phyloP scores from a whole-genome alignment of 2,113 vertebrate species.

The Zootoca vivipara region DNA sequence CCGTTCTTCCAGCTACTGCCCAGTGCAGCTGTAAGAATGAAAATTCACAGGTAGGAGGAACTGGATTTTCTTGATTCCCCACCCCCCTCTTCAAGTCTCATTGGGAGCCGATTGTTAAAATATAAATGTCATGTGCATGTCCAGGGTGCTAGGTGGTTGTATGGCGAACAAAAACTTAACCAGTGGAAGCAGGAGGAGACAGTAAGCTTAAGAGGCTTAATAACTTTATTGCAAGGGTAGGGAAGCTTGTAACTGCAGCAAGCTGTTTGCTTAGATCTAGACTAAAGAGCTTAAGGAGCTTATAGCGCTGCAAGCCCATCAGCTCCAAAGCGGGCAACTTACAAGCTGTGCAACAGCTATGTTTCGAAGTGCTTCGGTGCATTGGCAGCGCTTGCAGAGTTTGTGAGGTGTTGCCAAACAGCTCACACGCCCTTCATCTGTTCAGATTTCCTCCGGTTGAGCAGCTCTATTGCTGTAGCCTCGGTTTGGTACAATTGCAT shows the following conservation, averaged over 20 bases:
- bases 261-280: slow-evolving; percentile 73
- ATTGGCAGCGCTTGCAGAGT: slow-evolving; percentile 42
- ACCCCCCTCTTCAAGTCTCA: background rate
- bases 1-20: too few relatives aligned
- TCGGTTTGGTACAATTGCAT: background rate
- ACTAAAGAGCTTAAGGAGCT: slow-evolving; percentile 73
- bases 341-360: slow-evolving; percentile 58
- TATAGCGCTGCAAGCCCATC: slow-evolving; percentile 61
- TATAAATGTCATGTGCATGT: background rate
- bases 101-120: background rate
- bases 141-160: background rate
- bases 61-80: background rate
- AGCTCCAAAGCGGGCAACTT: slow-evolving; percentile 60
- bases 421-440: background rate
- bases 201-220: slow-evolving; percentile 69
- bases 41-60: background rate
- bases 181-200: slow-evolving; percentile 53
- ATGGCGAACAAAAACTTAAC: slow-evolving; percentile 43
- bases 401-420: slow-evolving; percentile 36
- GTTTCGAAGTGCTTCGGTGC: slow-evolving; percentile 62
- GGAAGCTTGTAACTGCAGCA: slow-evolving; percentile 64
- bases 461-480: background rate
- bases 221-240: slow-evolving; percentile 67
- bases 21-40: background rate
- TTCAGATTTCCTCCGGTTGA: background rate